These are phyloP conservation scores for Zeus faber DNA, from an alignment of 2,113 vertebrate genomes.

Conservation along the genomic window DNA sequence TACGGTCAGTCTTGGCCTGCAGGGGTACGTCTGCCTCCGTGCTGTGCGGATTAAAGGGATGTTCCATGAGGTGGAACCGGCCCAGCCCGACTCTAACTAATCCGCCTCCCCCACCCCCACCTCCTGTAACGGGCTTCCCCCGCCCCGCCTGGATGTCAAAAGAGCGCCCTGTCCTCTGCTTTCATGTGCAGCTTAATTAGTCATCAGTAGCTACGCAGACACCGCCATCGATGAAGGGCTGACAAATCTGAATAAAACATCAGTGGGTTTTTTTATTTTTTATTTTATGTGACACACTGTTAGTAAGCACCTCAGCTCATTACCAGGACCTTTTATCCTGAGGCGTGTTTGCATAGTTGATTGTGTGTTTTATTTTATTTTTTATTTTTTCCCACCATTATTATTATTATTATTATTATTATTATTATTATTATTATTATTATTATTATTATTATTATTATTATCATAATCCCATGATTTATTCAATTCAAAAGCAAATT, in stretches of 20 bases:
- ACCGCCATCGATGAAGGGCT: background rate
- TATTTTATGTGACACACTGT: constrained; percentile 50
- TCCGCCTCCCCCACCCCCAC: too few relatives aligned
- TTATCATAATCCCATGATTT: too few relatives aligned
- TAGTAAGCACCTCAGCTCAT: constrained; percentile 56
- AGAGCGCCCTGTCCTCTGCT: constrained; percentile 44
- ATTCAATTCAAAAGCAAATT: too few relatives aligned
- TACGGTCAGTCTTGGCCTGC: too few relatives aligned
- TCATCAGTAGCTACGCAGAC: constrained; percentile 31
- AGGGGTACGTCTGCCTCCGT: too few relatives aligned
- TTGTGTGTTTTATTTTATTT: background rate
- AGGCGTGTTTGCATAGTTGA: background rate
- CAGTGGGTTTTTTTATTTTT: constrained; percentile 11
- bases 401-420: background rate
- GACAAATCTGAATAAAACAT: constrained; percentile 60
- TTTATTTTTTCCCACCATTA: background rate
- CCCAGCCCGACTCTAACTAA: too few relatives aligned
- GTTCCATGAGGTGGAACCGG: too few relatives aligned
- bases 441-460: background rate
- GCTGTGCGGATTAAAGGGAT: too few relatives aligned
- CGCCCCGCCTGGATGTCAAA: constrained; percentile 66
- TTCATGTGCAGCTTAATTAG: constrained; percentile 69
- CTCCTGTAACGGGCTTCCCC: too few relatives aligned
- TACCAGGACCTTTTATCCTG: constrained; percentile 32
- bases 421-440: background rate